Percentiles rank a stretch among this genome's conserved stretches.
Evolutionary conservation across 2,113 vertebrate species (phyloP).

Genomic region (Lanius ludovicianus): DNA sequence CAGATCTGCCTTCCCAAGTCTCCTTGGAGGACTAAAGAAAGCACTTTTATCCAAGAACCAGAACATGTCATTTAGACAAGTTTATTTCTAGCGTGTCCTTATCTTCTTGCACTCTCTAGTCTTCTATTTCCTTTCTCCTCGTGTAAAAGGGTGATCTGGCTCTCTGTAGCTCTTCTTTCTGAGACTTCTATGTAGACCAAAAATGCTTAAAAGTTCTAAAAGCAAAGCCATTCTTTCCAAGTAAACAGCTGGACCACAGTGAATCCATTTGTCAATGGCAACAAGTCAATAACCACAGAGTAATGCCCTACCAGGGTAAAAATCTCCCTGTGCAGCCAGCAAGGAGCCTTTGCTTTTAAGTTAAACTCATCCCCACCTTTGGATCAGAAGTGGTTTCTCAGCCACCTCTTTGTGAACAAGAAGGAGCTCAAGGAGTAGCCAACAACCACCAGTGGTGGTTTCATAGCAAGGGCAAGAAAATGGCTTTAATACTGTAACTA

Average conservation of each 20-base stretch:
- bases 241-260: conserved; percentile 1
- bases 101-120: neutral
- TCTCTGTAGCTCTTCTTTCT: neutral
- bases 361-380: neutral
- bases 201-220: neutral
- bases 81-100: neutral
- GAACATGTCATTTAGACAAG: neutral
- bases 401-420: neutral
- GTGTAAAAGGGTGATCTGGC: neutral
- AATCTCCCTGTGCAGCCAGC: neutral
- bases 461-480: neutral
- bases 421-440: neutral
- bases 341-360: neutral
- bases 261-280: conserved; percentile 1
- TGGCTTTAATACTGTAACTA: neutral
- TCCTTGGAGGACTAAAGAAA: neutral
- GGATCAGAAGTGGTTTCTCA: neutral
- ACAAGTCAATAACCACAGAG: neutral
- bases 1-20: neutral
- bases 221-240: neutral
- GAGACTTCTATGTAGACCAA: neutral
- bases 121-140: neutral
- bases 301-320: neutral
- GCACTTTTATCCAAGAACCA: neutral
- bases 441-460: neutral